These are phyloP conservation scores for Phortica magna DNA, from an alignment of 2,888 invertebrate species.

Conservation along the genomic window DNA sequence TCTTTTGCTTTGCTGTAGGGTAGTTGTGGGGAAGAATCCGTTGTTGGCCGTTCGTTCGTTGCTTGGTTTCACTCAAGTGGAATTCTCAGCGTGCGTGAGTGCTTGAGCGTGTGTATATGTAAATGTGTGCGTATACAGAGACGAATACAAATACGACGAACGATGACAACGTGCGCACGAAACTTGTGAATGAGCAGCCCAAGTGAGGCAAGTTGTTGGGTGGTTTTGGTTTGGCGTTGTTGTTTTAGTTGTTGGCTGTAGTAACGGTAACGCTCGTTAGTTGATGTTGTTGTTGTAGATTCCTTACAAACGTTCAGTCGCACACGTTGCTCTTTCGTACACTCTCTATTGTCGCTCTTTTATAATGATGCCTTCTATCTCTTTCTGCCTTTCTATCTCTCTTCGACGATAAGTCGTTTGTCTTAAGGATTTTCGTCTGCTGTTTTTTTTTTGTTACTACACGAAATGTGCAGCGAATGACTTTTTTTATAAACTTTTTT, in stretches of 20 bases:
- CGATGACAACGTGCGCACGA: slow-evolving; percentile 6
- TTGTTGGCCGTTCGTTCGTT: too few relatives aligned
- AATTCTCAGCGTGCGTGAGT: neutral
- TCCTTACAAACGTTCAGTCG: neutral
- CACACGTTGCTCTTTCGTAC: slow-evolving; percentile 6
- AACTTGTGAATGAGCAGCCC: slow-evolving; percentile 23
- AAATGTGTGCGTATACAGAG: neutral
- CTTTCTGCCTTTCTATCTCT: neutral
- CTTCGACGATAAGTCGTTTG: neutral
- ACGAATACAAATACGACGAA: slow-evolving; percentile 6
- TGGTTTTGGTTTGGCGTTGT: neutral
- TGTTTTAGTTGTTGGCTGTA: neutral
- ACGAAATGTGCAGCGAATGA: neutral
- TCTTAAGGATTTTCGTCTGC: neutral
- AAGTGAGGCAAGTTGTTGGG: neutral
- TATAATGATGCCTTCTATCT: neutral
- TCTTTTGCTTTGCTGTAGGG: neutral
- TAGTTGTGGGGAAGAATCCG: neutral
- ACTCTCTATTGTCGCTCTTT: neutral
- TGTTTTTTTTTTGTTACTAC: neutral
- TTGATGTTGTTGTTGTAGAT: slow-evolving; percentile 15
- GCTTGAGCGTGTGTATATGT: neutral
- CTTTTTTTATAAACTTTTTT: slow-evolving; percentile 3
- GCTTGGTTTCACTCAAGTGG: too few relatives aligned
- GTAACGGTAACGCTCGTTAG: neutral